phyloP scores from a whole-genome alignment of 1,140 invertebrate genomes.

The Palaemon carinicauda region DNA sequence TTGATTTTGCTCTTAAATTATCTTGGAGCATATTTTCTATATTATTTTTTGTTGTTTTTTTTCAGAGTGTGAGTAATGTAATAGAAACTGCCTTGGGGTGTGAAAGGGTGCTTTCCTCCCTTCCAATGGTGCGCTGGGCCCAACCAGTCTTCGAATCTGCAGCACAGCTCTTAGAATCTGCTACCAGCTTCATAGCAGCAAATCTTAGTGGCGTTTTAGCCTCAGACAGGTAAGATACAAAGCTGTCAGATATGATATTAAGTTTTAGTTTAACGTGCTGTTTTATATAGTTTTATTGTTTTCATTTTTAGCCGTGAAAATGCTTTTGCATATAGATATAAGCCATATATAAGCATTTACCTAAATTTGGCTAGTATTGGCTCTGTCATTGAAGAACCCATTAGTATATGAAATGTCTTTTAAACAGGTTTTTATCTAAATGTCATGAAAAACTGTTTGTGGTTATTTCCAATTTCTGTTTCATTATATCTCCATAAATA shows the following conservation, averaged over 20 bases:
- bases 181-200: conserved; percentile 72
- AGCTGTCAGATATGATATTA: not conserved
- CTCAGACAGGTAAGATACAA: conserved; percentile 67
- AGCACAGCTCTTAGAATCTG: conserved; percentile 74
- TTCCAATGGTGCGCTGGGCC: conserved; percentile 77
- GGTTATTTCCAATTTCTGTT: no score
- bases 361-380: no score
- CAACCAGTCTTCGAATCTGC: conserved; percentile 75
- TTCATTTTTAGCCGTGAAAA: not conserved
- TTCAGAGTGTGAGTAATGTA: conserved; percentile 72
- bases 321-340: no score
- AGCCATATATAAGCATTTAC: no score
- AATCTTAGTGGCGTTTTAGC: conserved; percentile 74
- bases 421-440: no score
- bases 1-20: no score
- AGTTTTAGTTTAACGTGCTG: not conserved
- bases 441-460: no score
- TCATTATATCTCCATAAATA: no score
- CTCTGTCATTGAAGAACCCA: no score
- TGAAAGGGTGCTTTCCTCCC: conserved; percentile 74
- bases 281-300: not conserved
- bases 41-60: conserved; percentile 45
- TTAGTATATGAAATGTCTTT: no score
- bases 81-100: conserved; percentile 75
- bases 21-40: no score